Conservation (phyloP, 2,113 vertebrate species). For the Melanostigma gelatinosum region DNA sequence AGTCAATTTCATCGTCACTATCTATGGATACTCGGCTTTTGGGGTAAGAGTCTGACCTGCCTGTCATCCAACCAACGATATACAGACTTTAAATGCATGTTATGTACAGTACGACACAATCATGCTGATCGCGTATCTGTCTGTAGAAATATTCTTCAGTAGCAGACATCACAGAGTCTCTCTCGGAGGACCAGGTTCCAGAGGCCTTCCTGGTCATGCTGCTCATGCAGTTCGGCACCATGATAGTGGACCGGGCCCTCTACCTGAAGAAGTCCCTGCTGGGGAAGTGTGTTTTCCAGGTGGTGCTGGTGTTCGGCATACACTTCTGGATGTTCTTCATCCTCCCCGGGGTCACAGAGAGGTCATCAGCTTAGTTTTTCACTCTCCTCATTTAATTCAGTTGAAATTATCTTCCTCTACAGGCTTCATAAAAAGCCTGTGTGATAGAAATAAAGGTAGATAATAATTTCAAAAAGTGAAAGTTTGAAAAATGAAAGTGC, state of each 20-base stretch:
- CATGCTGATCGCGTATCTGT: not conserved
- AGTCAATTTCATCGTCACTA: conserved; percentile 83
- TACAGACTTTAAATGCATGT: not conserved
- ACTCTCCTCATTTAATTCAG: not conserved
- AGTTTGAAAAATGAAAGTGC: no score
- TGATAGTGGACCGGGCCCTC: conserved; percentile 84
- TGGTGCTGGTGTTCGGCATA: conserved; percentile 83
- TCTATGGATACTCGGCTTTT: conserved; percentile 85
- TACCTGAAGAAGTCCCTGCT: conserved; percentile 83
- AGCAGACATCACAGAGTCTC: conserved; percentile 80
- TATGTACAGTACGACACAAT: not conserved
- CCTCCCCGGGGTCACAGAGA: conserved; percentile 84
- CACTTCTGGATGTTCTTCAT: conserved; percentile 89
- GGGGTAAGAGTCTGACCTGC: conserved; percentile 74
- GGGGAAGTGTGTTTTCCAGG: conserved; percentile 85
- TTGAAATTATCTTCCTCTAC: not conserved
- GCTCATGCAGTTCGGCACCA: conserved; percentile 84
- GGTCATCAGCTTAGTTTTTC: conserved; percentile 54
- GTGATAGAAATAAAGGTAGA: not conserved
- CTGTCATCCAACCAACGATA: not conserved
- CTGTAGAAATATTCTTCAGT: conserved; percentile 81
- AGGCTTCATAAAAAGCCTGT: not conserved
- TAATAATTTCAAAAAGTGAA: not conserved
- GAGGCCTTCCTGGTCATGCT: conserved; percentile 85
- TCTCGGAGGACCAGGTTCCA: conserved; percentile 86